Evolutionary conservation across 2,113 vertebrate species (phyloP), one percentile per base, ranked within the genome.

Genomic region (Neomonachus schauinslandi): DNA sequence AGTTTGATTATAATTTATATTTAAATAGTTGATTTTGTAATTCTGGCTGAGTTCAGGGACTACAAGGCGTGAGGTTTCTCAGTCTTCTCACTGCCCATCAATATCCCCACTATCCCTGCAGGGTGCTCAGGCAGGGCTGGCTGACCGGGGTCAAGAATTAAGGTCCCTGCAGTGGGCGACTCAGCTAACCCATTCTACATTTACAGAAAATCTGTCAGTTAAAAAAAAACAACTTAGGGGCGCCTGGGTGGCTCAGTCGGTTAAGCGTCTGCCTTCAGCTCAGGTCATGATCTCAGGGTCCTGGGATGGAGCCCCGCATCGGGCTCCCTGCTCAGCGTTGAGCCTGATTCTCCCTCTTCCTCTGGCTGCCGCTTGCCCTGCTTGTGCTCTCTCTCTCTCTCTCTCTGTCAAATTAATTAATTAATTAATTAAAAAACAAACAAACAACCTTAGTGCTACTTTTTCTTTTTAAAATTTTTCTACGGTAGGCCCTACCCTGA

Each of bases 301-400:
- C 31, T 67, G 13, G 31, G 63, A 67, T 16, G 0, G 6, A 67
- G 15, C 5, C 63, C 31, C 7, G 5, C 14, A 33, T 33, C 0
- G 2, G 63, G 31, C 31, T 67, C 63, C 6, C 63, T 33, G 63
- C 63, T 65, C 28, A 65, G 14, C 14, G 1, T 7, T 14, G 63
- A 65, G 14, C 31, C 63, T 67, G 63, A 31, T 67, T 33, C 63
- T 67, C 63, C 63, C 63, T 67, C 31, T 67, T 5, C 31, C 63
- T 65, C 61, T 53, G 51, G 13, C 51, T 65, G 63, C 13, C 0
- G 5, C 63, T 33, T 2, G 13, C 31, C 31, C 31, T 33, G 63
- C 63, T 67, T 67, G 63, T 33, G 14, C 31, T 67, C 14, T 67
- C 6, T 33, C 28, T 67, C 14, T 67, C 6, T 33, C 28, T 31